A percentile compares a stretch with the other conserved stretches of the same genome.
Evolutionary conservation across 2,113 vertebrate species (phyloP).

Genomic region (Cinclus mexicanus): DNA sequence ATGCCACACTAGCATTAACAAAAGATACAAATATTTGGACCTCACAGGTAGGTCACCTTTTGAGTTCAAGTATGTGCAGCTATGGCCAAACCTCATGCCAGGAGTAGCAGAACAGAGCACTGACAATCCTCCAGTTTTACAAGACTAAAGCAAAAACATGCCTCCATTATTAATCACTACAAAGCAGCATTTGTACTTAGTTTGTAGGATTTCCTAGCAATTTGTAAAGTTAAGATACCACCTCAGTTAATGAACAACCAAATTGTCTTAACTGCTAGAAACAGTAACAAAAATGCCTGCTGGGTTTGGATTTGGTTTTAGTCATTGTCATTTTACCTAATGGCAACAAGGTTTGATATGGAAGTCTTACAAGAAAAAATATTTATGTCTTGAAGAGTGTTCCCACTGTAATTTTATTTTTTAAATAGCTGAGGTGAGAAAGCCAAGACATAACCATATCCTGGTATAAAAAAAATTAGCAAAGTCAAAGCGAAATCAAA

Average conservation of each 20-base stretch:
- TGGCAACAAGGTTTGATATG: not conserved
- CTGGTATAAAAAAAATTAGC: not conserved
- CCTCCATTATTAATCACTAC: not conserved
- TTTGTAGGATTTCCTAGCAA: not conserved
- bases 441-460: not conserved
- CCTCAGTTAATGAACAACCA: not conserved
- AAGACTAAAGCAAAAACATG: not conserved
- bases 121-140: not conserved
- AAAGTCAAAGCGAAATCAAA: not conserved
- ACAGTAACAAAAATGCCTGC: not conserved
- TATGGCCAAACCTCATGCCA: not conserved
- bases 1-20: not conserved
- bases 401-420: not conserved
- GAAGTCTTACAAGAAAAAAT: not conserved
- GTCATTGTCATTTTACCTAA: not conserved
- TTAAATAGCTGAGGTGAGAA: not conserved
- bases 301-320: not conserved
- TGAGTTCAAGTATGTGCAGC: not conserved
- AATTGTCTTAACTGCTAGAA: not conserved
- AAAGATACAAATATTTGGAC: not conserved
- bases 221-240: not conserved
- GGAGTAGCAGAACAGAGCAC: not conserved
- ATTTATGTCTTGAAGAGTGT: not conserved
- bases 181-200: not conserved
- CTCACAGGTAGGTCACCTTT: not conserved